These are phyloP conservation scores for Microtus montanus DNA, from an alignment of 2,113 vertebrate species.

Conservation along the genomic window DNA sequence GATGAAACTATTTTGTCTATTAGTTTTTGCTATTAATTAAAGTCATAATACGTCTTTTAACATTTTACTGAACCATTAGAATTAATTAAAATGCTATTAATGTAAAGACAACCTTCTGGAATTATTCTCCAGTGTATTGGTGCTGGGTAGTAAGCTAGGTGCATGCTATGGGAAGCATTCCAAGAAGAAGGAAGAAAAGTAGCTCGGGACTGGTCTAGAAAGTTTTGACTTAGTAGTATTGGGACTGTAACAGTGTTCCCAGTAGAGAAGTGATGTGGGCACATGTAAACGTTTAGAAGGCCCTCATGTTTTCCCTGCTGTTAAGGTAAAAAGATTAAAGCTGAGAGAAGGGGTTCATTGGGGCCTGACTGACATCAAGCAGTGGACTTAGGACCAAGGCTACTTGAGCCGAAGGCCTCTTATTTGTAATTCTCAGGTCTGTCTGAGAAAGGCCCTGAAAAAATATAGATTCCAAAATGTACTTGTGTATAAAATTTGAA, in stretches of 20 bases:
- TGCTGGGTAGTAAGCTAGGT: background rate
- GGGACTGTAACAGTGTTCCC: background rate
- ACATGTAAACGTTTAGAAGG: background rate
- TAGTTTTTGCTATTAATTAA: constrained; percentile 43
- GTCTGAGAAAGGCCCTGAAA: background rate
- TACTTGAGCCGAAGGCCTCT: too few relatives aligned
- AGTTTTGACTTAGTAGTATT: background rate
- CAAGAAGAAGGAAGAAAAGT: background rate
- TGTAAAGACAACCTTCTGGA: background rate
- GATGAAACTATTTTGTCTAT: background rate
- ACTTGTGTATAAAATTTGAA: background rate
- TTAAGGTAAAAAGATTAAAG: background rate
- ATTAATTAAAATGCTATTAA: background rate
- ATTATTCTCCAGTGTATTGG: background rate
- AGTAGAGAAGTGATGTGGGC: background rate
- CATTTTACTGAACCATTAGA: background rate
- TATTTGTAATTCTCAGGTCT: background rate
- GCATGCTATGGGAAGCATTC: background rate
- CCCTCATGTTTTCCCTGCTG: background rate
- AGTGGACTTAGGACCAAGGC: background rate
- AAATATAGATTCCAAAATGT: background rate
- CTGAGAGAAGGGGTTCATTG: background rate
- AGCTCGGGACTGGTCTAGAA: background rate
- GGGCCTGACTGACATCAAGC: background rate
- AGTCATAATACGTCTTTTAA: background rate